Evolutionary conservation across 2,888 invertebrate species (phyloP).

Genomic region (Cephus sareptanus): DNA sequence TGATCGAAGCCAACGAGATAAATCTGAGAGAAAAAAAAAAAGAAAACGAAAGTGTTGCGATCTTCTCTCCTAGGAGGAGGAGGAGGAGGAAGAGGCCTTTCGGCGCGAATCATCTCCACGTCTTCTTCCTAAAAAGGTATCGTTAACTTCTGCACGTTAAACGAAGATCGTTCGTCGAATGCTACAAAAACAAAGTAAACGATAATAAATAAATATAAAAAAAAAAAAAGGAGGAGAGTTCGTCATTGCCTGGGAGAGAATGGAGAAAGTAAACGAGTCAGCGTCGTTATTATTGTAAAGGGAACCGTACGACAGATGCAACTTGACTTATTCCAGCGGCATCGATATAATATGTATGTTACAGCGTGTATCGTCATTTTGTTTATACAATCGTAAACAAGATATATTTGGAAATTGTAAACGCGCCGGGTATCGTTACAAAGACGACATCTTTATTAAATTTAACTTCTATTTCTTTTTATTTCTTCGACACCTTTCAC

Average conservation of each 20-base stretch:
- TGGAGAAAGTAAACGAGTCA: neutral
- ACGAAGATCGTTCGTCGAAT: slow-evolving; percentile 11
- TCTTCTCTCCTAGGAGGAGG: neutral
- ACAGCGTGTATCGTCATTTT: neutral
- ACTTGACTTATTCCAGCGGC: neutral
- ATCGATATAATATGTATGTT: neutral
- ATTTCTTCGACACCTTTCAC: neutral
- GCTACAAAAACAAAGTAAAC: slow-evolving; percentile 27
- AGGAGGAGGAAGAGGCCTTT: neutral
- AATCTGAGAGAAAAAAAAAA: neutral
- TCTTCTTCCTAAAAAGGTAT: neutral
- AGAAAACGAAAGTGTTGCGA: neutral
- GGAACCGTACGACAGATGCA: neutral
- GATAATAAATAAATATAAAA: slow-evolving; percentile 27
- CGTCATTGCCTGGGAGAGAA: neutral
- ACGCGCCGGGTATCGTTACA: neutral
- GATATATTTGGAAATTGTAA: neutral
- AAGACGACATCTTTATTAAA: neutral
- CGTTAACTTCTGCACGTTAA: neutral
- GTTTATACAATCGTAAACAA: neutral
- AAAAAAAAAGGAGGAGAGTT: slow-evolving; percentile 13
- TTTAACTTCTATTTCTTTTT: neutral
- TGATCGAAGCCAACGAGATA: neutral
- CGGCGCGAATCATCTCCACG: neutral
- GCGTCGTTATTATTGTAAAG: neutral